Percentiles rank a stretch among this genome's conserved stretches.
These are phyloP conservation scores for Metopolophium dirhodum DNA, from an alignment of 1,140 invertebrate species.

Conservation along the genomic window DNA sequence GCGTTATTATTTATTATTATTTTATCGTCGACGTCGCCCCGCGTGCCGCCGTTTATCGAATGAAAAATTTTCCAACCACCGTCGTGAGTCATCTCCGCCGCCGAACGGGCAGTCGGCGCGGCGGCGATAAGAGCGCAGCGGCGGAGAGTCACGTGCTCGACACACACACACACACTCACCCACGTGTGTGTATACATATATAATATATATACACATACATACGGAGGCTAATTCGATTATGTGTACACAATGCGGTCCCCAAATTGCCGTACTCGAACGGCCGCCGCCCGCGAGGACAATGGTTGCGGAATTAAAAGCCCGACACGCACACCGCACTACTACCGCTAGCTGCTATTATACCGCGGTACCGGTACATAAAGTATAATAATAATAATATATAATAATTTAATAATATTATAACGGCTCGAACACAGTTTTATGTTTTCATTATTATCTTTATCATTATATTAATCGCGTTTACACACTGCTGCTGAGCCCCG, in stretches of 20 bases:
- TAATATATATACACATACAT: background rate
- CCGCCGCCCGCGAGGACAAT: constrained; percentile 4
- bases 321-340: constrained; percentile 33
- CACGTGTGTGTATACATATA: background rate
- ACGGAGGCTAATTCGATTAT: constrained; percentile 53
- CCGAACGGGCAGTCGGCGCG: background rate
- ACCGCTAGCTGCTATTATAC: background rate
- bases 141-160: constrained; percentile 44
- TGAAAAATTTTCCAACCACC: background rate
- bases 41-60: background rate
- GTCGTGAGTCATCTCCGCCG: constrained; percentile 37
- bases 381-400: background rate
- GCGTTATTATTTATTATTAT: constrained; percentile 6
- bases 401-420: background rate
- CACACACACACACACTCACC: background rate
- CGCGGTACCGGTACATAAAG: constrained; percentile 27
- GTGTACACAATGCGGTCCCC: constrained; percentile 53
- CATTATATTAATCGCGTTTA: constrained; percentile 28
- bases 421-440: constrained; percentile 11
- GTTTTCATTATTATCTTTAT: constrained; percentile 35
- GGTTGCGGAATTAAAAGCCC: constrained; percentile 41
- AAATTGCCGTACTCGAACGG: constrained; percentile 50
- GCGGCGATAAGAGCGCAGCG: constrained; percentile 43
- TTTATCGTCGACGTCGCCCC: background rate
- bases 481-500: background rate